A percentile compares a stretch with the other conserved stretches of the same genome.
These are phyloP conservation scores for Scytalopus superciliaris DNA, from an alignment of 2,113 vertebrate species.

Conservation along the genomic window DNA sequence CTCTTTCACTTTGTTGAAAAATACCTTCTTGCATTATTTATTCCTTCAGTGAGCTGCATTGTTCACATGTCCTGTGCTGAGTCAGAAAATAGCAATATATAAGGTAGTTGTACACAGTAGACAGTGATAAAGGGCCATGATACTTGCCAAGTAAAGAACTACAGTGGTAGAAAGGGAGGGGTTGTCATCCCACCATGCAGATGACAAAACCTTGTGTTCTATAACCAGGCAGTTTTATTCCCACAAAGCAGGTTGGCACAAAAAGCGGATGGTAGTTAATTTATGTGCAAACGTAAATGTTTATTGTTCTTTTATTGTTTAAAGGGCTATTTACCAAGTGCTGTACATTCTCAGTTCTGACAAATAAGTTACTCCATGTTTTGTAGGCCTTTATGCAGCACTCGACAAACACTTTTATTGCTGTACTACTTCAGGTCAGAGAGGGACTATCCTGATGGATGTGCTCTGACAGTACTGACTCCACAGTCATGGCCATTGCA, in stretches of 20 bases:
- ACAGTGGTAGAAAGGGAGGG: background rate
- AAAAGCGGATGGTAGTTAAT: accelerated
- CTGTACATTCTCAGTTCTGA: background rate
- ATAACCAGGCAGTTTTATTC: accelerated
- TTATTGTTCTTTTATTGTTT: background rate
- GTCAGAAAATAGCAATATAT: background rate
- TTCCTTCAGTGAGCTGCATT: accelerated
- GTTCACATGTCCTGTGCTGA: background rate
- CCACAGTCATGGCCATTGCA: background rate
- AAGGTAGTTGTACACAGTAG: background rate
- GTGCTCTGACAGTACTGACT: background rate
- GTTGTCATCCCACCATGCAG: accelerated
- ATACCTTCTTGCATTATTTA: background rate
- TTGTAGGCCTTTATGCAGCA: accelerated
- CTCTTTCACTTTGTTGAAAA: background rate
- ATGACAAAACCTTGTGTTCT: background rate
- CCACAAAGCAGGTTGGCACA: background rate
- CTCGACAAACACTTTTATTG: background rate
- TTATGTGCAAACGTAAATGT: background rate
- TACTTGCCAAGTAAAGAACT: background rate
- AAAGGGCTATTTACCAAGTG: background rate
- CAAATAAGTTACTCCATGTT: background rate
- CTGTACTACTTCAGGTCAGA: accelerated
- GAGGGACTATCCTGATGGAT: background rate
- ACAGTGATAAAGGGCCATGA: background rate